phyloP scores from a whole-genome alignment of 2,113 vertebrate species.

The Guaruba guarouba region DNA sequence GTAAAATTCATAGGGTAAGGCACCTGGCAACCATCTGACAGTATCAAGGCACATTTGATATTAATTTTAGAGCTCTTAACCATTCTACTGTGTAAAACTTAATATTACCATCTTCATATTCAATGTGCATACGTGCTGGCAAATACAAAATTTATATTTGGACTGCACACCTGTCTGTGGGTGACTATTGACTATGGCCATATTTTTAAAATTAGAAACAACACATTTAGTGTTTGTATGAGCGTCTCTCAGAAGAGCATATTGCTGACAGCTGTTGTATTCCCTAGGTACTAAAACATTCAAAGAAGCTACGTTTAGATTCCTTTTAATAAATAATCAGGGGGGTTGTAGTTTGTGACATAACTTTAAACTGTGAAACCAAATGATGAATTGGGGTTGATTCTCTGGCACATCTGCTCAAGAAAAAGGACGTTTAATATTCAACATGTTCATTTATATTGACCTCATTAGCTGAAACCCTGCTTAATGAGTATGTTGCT shows the following conservation, averaged over 20 bases:
- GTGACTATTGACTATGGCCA: background rate
- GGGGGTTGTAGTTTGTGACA: background rate
- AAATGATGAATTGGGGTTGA: background rate
- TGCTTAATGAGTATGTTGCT: background rate
- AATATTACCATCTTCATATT: background rate
- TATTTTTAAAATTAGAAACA: constrained; percentile 46
- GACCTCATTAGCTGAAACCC: background rate
- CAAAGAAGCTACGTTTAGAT: constrained; percentile 48
- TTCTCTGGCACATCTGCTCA: background rate
- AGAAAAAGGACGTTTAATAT: background rate
- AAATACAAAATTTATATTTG: constrained; percentile 26
- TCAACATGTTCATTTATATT: background rate
- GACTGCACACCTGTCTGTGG: constrained; percentile 30
- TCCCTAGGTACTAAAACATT: constrained; percentile 1
- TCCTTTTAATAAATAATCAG: constrained; percentile 23
- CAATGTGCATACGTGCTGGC: background rate
- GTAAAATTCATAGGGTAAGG: background rate
- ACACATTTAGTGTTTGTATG: background rate
- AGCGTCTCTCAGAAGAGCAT: constrained; percentile 45
- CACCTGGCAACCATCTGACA: constrained; percentile 35
- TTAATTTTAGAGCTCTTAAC: background rate
- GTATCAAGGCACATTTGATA: background rate
- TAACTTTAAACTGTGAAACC: constrained; percentile 16
- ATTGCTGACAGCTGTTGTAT: constrained; percentile 59
- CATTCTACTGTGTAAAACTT: background rate